Evolutionary conservation across 2,113 vertebrate genomes (phyloP).

Genomic region (Coregonus clupeaformis): DNA sequence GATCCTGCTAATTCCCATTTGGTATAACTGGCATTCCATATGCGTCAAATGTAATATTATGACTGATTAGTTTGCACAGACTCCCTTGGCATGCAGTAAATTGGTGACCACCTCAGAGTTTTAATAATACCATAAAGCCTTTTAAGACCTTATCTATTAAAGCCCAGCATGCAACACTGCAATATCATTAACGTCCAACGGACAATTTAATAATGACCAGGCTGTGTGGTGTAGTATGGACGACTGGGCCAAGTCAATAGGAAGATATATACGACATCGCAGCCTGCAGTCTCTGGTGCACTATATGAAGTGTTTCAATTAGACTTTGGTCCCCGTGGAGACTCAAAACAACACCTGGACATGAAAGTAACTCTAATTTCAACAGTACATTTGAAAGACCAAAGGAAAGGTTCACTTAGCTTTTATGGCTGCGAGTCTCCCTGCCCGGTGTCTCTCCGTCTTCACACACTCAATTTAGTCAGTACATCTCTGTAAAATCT

Average conservation of each 20-base stretch:
- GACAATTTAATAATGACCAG: slow-evolving; percentile 81
- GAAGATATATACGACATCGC: slow-evolving; percentile 69
- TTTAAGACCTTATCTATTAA: slow-evolving; percentile 86
- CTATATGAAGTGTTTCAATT: slow-evolving; percentile 84
- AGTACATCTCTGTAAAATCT: slow-evolving; percentile 46
- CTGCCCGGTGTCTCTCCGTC: slow-evolving; percentile 36
- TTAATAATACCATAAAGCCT: slow-evolving; percentile 75
- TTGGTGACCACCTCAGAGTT: slow-evolving; percentile 70
- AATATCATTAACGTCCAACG: slow-evolving; percentile 84
- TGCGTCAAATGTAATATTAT: slow-evolving; percentile 72
- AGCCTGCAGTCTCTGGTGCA: slow-evolving; percentile 56
- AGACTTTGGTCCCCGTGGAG: slow-evolving; percentile 73
- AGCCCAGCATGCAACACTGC: slow-evolving; percentile 85
- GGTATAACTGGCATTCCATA: slow-evolving; percentile 62
- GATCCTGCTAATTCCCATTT: slow-evolving; percentile 62
- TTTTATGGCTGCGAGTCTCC: slow-evolving; percentile 61
- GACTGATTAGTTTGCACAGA: slow-evolving; percentile 69
- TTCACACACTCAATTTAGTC: slow-evolving; percentile 42
- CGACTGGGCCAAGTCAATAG: slow-evolving; percentile 64
- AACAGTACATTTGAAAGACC: slow-evolving; percentile 61
- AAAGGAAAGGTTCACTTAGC: slow-evolving; percentile 62
- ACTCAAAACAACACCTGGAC: slow-evolving; percentile 75
- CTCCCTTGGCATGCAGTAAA: slow-evolving; percentile 61
- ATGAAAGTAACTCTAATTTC: slow-evolving; percentile 78
- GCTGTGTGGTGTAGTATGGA: slow-evolving; percentile 64